phyloP scores from a whole-genome alignment of 2,888 invertebrate genomes.

The Litoditis marina region DNA sequence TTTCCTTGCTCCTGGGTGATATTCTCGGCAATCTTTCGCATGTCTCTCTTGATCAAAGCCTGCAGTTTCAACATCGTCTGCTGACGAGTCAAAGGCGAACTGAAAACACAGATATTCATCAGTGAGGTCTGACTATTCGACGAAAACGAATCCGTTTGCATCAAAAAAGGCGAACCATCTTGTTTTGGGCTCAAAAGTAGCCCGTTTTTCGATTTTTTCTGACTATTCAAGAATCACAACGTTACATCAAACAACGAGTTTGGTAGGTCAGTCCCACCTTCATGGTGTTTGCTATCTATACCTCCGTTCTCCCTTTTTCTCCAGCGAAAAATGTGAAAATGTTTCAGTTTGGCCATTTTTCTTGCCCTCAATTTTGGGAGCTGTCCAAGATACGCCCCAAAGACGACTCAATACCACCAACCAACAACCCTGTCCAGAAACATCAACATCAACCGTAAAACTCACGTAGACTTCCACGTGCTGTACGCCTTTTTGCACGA shows the following conservation, averaged over 20 bases:
- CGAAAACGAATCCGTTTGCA: neutral
- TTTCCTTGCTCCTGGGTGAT: conserved; percentile 96
- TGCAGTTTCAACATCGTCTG: conserved; percentile 86
- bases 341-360: neutral
- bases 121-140: neutral
- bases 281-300: too few relatives aligned
- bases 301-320: too few relatives aligned
- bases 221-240: too few relatives aligned
- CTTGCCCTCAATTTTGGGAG: neutral
- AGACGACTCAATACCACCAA: too few relatives aligned
- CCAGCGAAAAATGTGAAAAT: neutral
- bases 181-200: too few relatives aligned
- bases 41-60: conserved; percentile 80
- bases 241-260: too few relatives aligned
- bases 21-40: conserved; percentile 82
- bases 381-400: neutral
- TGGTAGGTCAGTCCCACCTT: too few relatives aligned
- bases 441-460: neutral
- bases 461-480: conserved; percentile 78
- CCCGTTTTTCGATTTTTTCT: too few relatives aligned
- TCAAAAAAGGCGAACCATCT: too few relatives aligned
- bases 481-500: conserved; percentile 78
- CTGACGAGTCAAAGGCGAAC: conserved; percentile 83
- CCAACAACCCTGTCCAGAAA: neutral
- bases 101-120: conserved; percentile 10